These are phyloP conservation scores for Nyctalus aviator DNA, from an alignment of 2,797 vertebrate species.

Conservation along the genomic window DNA sequence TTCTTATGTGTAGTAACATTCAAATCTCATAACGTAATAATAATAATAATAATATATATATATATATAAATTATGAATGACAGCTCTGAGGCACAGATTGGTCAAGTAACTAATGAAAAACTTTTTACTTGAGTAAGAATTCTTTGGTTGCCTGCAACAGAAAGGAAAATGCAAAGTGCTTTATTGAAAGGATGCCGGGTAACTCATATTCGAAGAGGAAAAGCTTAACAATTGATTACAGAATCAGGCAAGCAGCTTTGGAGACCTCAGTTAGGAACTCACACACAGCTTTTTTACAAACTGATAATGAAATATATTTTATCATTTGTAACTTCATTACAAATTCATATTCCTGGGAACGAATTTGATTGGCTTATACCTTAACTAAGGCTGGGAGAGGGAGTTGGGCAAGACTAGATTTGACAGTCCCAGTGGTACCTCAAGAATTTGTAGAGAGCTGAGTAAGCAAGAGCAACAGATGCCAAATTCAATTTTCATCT, in stretches of 20 bases:
- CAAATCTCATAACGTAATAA: neutral
- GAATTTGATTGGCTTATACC: conserved; percentile 47
- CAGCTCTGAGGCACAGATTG: neutral
- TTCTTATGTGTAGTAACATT: neutral
- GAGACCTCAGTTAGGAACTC: neutral
- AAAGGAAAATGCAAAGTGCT: neutral
- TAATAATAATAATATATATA: too few relatives aligned
- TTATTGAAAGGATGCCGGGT: neutral
- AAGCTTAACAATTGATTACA: conserved; percentile 2
- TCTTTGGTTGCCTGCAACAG: neutral
- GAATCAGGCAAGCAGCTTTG: neutral
- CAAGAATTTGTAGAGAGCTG: conserved; percentile 56
- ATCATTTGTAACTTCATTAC: conserved; percentile 63
- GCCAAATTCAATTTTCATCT: conserved; percentile 71
- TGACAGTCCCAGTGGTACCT: conserved; percentile 40
- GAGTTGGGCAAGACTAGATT: conserved; percentile 24
- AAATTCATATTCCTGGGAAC: conserved; percentile 62
- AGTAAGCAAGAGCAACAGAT: conserved; percentile 58
- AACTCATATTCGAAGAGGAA: neutral
- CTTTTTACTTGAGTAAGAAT: conserved; percentile 34
- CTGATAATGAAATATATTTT: conserved; percentile 52
- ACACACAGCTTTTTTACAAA: conserved; percentile 38
- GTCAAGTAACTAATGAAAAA: conserved; percentile 44
- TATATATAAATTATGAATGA: neutral
- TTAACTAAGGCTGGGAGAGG: conserved; percentile 38